These are phyloP conservation scores for Chionoecetes opilio DNA, from an alignment of 1,140 invertebrate genomes.

Conservation along the genomic window DNA sequence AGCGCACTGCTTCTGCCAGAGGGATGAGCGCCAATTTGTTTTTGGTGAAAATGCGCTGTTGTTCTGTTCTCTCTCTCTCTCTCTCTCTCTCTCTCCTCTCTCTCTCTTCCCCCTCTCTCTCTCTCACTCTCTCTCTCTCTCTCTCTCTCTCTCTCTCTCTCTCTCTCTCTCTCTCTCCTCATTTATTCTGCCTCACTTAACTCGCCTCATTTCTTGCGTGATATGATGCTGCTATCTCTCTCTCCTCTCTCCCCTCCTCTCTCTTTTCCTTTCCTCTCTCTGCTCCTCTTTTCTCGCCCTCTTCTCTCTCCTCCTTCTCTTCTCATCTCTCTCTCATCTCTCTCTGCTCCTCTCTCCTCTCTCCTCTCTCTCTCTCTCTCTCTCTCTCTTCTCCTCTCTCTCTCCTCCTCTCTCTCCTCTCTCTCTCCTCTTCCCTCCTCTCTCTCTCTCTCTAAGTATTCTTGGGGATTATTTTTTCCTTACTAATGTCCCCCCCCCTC, in stretches of 20 bases:
- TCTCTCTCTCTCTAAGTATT: neutral
- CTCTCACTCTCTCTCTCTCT: neutral
- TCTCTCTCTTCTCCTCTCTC: neutral
- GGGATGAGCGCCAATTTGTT: no score
- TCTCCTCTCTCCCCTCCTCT: conserved; percentile 2
- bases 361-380: neutral
- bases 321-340: no score
- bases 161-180: neutral
- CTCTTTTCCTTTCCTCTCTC: neutral
- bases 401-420: neutral
- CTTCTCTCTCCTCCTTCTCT: no score
- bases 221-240: no score
- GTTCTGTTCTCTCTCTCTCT: neutral
- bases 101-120: neutral
- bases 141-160: conserved; percentile 50
- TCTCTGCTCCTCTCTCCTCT: neutral
- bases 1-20: no score
- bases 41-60: no score
- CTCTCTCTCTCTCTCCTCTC: conserved; percentile 23
- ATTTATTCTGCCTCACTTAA: no score
- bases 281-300: neutral
- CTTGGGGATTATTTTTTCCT: neutral
- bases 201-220: no score
- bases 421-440: neutral
- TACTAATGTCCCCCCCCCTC: neutral